Percentiles rank a stretch among this genome's conserved stretches.
Conservation (phyloP, 2,797 vertebrate genomes). For the Cetoscarus ocellatus region DNA sequence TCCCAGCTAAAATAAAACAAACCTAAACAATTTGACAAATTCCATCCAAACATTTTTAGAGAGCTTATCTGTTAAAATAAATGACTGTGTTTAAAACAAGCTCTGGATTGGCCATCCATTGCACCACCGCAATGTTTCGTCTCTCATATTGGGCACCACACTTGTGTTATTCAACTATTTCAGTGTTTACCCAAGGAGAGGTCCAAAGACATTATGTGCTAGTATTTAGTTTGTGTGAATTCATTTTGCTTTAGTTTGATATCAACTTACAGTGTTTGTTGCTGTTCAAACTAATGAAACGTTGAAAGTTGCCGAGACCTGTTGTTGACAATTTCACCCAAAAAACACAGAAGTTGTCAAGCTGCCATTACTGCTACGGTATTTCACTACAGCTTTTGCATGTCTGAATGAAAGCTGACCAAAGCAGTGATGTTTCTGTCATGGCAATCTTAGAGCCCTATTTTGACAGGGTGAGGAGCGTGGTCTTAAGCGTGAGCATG, state of each 20-base stretch:
- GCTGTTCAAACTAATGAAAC: slow-evolving; percentile 56
- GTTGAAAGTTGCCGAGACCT: slow-evolving; percentile 30
- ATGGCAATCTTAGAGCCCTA: too few relatives aligned
- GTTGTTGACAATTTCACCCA: background rate
- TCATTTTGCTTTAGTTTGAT: slow-evolving; percentile 61
- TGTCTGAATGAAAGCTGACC: too few relatives aligned
- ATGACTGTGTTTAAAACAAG: slow-evolving; percentile 53
- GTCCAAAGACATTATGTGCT: slow-evolving; percentile 44
- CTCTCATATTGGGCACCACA: slow-evolving; percentile 35
- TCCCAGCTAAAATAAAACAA: slow-evolving; percentile 59
- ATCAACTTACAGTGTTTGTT: slow-evolving; percentile 61
- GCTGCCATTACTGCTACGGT: too few relatives aligned
- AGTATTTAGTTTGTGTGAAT: slow-evolving; percentile 61
- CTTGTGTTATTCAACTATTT: slow-evolving; percentile 52
- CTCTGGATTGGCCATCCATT: slow-evolving; percentile 31
- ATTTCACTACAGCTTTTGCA: too few relatives aligned
- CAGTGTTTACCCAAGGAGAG: slow-evolving; percentile 57
- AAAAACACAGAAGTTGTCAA: too few relatives aligned
- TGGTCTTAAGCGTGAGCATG: too few relatives aligned
- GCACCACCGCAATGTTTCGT: slow-evolving; percentile 37
- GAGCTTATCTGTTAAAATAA: slow-evolving; percentile 73
- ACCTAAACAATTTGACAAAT: slow-evolving; percentile 76
- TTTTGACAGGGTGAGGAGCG: too few relatives aligned
- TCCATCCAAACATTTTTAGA: slow-evolving; percentile 72
- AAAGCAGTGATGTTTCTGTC: too few relatives aligned